Base-by-base conservation (phyloP, 2,113 vertebrate genomes). In the Aythya baeri region DNA sequence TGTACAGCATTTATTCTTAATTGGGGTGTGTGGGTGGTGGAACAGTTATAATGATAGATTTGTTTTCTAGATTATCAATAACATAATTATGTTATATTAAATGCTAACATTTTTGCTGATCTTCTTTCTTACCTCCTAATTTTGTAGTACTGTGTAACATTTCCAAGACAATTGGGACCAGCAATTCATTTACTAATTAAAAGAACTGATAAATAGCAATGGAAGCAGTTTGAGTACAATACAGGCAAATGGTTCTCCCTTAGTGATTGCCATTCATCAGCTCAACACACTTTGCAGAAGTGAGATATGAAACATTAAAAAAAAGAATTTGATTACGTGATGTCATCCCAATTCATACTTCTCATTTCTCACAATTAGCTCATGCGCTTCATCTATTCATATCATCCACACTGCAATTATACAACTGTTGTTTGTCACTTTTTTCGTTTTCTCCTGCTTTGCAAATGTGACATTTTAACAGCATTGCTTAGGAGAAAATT, bases 401-500 rank as follows among this genome's bases (percentile, higher is more conserved):
- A 17, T 27, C 46, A 80, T 70, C 82, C 83, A 44, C 0, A 5
- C 70, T 50, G 58, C 25, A 88, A 41, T 93, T 93, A 49, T 80
- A 17, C 0, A 1, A 17, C 63, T 13, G 1, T 27, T 78, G 81
- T 79, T 94, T 95, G 54, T 84, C 55, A 9, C 43, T 27, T 80
- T 34, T 52, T 43, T 73, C 82, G 74, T 92, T 96, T 92, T 91
- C 83, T 88, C 23, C 26, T 84, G 55, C 34, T 95, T 82, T 95
- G 73, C 17, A 91, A 92, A 94, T 11, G 27, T 80, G 89, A 59
- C 66, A 58, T 73, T 91, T 95, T 96, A 92, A 66, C 73, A 75
- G 50, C 75, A 70, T 65, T 83, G 32, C 46, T 91, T 65, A 84
- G 63, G 63, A 95, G 22, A 13, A 89, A 97, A 96, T 94, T 90